Evolutionary conservation across 92 coral and sea anemone genomes (phyloP), one percentile per base, ranked within the genome.

Genomic region (Hydrozoanthus gracilis): DNA sequence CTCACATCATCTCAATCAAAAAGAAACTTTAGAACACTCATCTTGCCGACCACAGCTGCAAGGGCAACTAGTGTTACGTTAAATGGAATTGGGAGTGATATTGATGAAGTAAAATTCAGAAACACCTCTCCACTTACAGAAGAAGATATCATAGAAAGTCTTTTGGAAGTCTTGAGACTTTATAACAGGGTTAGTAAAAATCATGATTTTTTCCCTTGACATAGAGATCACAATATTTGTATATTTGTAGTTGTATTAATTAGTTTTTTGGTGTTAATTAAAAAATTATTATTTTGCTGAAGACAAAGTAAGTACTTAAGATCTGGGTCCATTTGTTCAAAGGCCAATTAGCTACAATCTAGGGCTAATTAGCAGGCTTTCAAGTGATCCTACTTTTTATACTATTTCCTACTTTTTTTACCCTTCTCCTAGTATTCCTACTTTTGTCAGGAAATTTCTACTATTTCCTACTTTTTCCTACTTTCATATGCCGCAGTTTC

Each of bases 51-150:
- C 0, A 93, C 92, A 78, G 95, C 96, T 13, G 96, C 93, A 9
- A 88, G 93, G 73, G 84, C 94, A 9, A 90, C 92, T 7, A 93
- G 92, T 87, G 91, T 91, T 6, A 87, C 93, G 20, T 86, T 86
- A 62, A 96, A 96, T 91, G 98, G 98, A 9, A 86, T 95, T 73
- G 95, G 98, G 14, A 89, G 84, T 91, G 99, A 96, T 70, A 76
- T 92, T 39, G 99, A 96, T 83, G 99, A 96, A 68, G 83, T 91
- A 46, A 94, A 92, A 87, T 91, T 95, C 71, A 90, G 86, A 58
- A 96, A 92, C 51, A 88, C 93, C 84, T 15, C 72, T 15, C 93
- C 98, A 6, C 83, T 96, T 15, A 72, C 87, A 6, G 89, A 91
- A 82, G 95, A 95, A 20, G 99, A 96, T 17, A 88, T 95, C 61